Evolutionary conservation across 2,797 vertebrate species (phyloP), one percentile per base, ranked within the genome.

Genomic region (Myotis planiceps): DNA sequence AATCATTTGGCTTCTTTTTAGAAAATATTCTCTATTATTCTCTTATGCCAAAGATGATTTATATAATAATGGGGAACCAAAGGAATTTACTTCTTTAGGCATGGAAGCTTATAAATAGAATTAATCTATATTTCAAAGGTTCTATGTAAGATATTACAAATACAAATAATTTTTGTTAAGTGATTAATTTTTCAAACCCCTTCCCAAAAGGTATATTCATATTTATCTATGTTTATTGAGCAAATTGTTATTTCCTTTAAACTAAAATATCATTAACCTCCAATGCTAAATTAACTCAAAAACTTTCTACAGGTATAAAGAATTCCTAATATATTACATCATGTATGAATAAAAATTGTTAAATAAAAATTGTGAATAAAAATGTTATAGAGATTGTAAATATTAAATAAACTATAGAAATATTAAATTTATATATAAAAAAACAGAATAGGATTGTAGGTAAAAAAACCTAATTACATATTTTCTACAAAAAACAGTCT

Each of bases 281-380:
- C 87, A n/a, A 86, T 55, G 12, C 5, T 87, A 42, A 96, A 82
- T 88, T 32, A 95, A 92, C 51, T 79, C 18, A 92, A 32, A 85
- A 80, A 15, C 9, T 60, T 86, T 87, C 37, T 39, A 29, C 0
- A 65, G 75, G 1, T 27, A 34, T 45, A 55, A 39, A 88, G 9
- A 63, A 23, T 78, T 92, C 39, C 25, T 29, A 88, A 39, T 79
- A 9, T 55, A 10, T 63, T 76, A 66, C 19, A n/a, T 39, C 7
- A 55, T n/a, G 42, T 37, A 23, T 37, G 9, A 13, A 12, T 45
- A 45, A 45, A 45, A 45, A 45, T 13, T 45, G 45, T 45, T 45
- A 45, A 45, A 45, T 45, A 45, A 45, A 45, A 45, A 45, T 45
- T 45, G 18, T 29, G 12, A 82, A 9, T 58, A 51, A 45, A n/a